Percentiles rank a stretch among this genome's conserved stretches.
phyloP scores from a whole-genome alignment of 2,113 vertebrate genomes.

The Eurystomus gularis region DNA sequence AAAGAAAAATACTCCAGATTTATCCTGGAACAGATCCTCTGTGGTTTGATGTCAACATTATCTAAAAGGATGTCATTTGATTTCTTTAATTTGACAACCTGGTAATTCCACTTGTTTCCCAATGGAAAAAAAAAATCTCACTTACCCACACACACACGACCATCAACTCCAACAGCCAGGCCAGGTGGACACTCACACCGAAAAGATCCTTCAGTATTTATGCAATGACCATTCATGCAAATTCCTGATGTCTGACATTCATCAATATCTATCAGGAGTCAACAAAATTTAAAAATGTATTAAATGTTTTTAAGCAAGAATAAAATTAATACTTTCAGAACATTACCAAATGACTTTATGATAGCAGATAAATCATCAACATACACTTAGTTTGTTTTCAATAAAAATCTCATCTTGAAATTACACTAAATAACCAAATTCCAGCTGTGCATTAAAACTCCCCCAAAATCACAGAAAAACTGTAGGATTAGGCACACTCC shows the following conservation, averaged over 20 bases:
- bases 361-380: neutral
- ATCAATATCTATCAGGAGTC: slow-evolving; percentile 72
- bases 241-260: slow-evolving; percentile 80
- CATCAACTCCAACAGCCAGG: slow-evolving; percentile 76
- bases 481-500: neutral
- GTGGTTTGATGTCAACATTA: neutral
- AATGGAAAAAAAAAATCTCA: neutral
- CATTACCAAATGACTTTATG: neutral
- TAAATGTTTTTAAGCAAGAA: neutral
- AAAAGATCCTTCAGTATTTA: slow-evolving; percentile 81
- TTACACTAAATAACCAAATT: neutral
- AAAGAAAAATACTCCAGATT: neutral
- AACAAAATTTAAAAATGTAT: neutral
- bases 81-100: neutral
- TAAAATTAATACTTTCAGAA: neutral
- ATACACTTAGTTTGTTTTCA: neutral
- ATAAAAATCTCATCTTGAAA: neutral
- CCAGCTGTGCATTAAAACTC: neutral
- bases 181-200: slow-evolving; percentile 79
- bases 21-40: neutral
- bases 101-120: neutral
- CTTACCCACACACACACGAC: slow-evolving; percentile 80
- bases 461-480: neutral
- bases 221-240: slow-evolving; percentile 80
- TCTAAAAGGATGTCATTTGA: neutral